phyloP scores from a whole-genome alignment of 2,113 vertebrate species.

The Podarcis raffonei region DNA sequence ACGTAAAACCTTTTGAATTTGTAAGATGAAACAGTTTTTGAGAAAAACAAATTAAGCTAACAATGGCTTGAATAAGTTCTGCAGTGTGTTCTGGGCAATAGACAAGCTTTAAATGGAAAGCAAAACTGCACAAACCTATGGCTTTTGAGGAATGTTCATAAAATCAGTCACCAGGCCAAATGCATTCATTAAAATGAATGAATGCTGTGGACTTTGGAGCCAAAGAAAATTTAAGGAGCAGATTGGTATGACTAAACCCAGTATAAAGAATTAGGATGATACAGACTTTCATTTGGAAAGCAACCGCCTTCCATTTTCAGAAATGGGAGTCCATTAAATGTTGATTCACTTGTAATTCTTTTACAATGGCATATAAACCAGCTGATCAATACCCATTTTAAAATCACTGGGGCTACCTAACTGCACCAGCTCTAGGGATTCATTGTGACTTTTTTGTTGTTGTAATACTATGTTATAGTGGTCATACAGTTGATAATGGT shows the following conservation, averaged over 20 bases:
- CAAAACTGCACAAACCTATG: constrained; percentile 53
- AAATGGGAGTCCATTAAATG: constrained; percentile 28
- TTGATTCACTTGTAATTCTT: constrained; percentile 38
- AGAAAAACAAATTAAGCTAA: constrained; percentile 15
- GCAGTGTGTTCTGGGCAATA: constrained; percentile 37
- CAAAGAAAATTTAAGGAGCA: constrained; percentile 56
- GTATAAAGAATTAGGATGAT: constrained; percentile 25
- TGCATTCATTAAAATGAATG: constrained; percentile 59
- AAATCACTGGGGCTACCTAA: constrained; percentile 43
- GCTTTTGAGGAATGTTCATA: constrained; percentile 51
- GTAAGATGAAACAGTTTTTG: not conserved
- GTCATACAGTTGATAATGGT: constrained; percentile 6
- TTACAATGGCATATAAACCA: constrained; percentile 44
- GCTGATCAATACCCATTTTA: constrained; percentile 56
- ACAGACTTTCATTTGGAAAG: not conserved
- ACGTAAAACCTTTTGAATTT: constrained; percentile 1
- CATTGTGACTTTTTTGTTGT: not conserved
- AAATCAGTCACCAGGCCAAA: constrained; percentile 46
- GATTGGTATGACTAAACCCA: constrained; percentile 29
- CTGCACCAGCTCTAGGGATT: not conserved
- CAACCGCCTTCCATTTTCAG: constrained; percentile 18
- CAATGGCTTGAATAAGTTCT: constrained; percentile 58
- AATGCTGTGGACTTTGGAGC: constrained; percentile 44
- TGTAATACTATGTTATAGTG: not conserved
- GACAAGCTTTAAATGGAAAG: constrained; percentile 65